phyloP scores from a whole-genome alignment of 2,888 invertebrate genomes.

The Dysmachus trigonus region DNA sequence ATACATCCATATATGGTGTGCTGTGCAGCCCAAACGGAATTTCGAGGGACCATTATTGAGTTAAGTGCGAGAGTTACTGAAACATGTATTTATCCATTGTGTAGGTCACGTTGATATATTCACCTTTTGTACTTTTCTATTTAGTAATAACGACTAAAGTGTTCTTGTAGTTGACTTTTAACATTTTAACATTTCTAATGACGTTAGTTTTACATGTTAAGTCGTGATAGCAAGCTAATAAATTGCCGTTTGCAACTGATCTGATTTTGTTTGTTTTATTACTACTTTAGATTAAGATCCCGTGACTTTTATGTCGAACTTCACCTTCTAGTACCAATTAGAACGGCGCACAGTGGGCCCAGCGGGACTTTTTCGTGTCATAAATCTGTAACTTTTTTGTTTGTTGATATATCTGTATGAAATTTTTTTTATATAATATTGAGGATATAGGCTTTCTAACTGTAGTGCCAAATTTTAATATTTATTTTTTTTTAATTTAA shows the following conservation, averaged over 20 bases:
- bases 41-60: constrained; percentile 22
- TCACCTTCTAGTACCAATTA: background rate
- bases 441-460: no score
- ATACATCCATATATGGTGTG: no score
- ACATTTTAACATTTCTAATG: constrained; percentile 14
- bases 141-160: constrained; percentile 15
- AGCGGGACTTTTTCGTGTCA: no score
- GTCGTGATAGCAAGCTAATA: constrained; percentile 16
- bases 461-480: no score
- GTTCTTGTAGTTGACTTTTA: constrained; percentile 35
- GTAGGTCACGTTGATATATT: constrained; percentile 25
- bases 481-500: no score
- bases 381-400: no score
- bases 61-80: constrained; percentile 13
- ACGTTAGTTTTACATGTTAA: constrained; percentile 41
- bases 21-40: background rate
- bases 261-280: background rate
- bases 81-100: constrained; percentile 24
- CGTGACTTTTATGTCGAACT: background rate
- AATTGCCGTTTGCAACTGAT: constrained; percentile 19
- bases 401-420: no score
- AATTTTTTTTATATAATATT: no score
- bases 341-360: background rate
- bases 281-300: background rate
- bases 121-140: constrained; percentile 36